Evolutionary conservation across 2,797 vertebrate species (phyloP), one percentile per base, ranked within the genome.

Genomic region (Alosa sapidissima): DNA sequence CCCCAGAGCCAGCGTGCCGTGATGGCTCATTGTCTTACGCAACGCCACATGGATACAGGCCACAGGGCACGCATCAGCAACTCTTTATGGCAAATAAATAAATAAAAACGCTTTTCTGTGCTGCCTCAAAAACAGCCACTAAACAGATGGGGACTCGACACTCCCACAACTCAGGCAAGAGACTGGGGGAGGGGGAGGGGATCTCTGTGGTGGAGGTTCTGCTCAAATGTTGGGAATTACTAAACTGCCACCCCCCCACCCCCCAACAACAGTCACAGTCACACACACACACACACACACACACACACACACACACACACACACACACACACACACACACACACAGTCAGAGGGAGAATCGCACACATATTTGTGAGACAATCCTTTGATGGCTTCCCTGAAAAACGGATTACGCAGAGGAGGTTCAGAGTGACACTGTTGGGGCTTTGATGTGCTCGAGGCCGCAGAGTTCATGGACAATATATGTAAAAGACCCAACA

Each of bases 281-380:
- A 47, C 82, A 83, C 55, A 83, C 81, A 33, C 52, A 45, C 33
- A 62, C 82, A n/a, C 60, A 62, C 60, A 62, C 60, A 62, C 60
- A 62, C 75, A 62, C 78, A 62, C 48, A 84, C 28, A 19, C 16
- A 36, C 24, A 41, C 52, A 55, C 81, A 82, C 52, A 41, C 52
- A 58, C 81, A 82, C 55, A 47, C 82, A 83, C 55, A 83, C 58
- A 48, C 82, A 60, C 58, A 48, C 41, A 68, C 82, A 28, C 58
- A 51, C 82, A 51, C 45, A 65, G 58, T 21, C 36, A 68, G 10
- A 75, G 14, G 36, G 68, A 41, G 36, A 75, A 36, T 45, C 68
- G 24, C 68, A 45, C 36, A 75, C 33, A 14, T 13, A 75, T 75
- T 75, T 45, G 33, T 36, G 68, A 41, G 36, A 41, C 68, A 75